Evolutionary conservation across 2,113 vertebrate genomes (phyloP), one percentile per base, ranked within the genome.

Genomic region (Dromaius novaehollandiae): DNA sequence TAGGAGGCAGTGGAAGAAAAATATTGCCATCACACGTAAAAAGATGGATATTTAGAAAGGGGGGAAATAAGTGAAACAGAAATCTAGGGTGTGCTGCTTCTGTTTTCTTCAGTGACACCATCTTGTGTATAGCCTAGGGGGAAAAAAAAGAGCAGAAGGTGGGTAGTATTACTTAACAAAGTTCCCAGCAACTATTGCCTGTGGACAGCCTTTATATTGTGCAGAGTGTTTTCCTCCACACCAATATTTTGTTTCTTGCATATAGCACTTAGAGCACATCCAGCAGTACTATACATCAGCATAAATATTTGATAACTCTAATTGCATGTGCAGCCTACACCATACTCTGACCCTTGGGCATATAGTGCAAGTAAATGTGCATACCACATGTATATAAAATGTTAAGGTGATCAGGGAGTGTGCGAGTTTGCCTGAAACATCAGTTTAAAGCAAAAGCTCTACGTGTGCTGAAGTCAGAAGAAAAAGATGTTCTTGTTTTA

Each of bases 231-330:
- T 83, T 92, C 51, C 38, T 92, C 26, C 53, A 75, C 64, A 70
- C n/a, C 18, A 6, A 1, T 17, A 1, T 71, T 94, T 94, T 92
- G 26, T 81, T 93, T 91, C 77, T 92, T 88, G 42, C 58, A 34
- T 18, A 58, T 40, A 75, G 26, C 40, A 44, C 81, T 95, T 86
- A 93, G 74, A 93, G 46, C 55, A 71, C 60, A 91, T 64, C 77
- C 70, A 93, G 53, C 71, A 89, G 58, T 89, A 63, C 69, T 88
- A 73, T 61, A 86, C 40, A 80, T 92, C 91, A 85, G 63, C 90
- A 97, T 94, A 89, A 96, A 96, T 95, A 96, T 97, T 97, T 97
- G 88, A 88, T 95, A 66, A 68, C 53, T 83, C 55, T 94, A 66
- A 90, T 70, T 94, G 34, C 36, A 71, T 30, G 86, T 73, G 79